These are phyloP conservation scores for Anastatus disparis DNA, from an alignment of 1,140 invertebrate species.

Conservation along the genomic window DNA sequence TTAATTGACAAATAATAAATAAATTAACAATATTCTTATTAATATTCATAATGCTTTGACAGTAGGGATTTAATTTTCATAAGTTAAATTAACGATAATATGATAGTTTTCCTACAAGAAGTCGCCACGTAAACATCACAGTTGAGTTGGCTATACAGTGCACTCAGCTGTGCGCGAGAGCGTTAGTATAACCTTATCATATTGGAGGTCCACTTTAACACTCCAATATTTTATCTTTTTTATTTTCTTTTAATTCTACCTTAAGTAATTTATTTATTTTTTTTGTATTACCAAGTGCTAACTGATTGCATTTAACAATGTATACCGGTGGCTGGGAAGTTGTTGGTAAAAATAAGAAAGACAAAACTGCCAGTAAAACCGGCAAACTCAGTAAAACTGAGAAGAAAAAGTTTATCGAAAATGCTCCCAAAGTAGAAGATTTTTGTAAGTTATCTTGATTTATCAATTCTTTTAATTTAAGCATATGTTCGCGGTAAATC, in stretches of 20 bases:
- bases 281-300: background rate
- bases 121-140: no score
- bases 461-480: background rate
- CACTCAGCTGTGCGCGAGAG: conserved; percentile 23
- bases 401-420: conserved; percentile 70
- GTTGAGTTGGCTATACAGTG: no score
- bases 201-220: background rate
- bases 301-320: conserved; percentile 63
- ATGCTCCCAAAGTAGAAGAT: conserved; percentile 73
- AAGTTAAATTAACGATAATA: no score
- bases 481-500: background rate
- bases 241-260: no score
- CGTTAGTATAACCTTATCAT: conserved; percentile 6
- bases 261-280: background rate
- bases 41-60: no score
- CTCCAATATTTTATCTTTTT: conserved; percentile 5
- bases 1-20: no score
- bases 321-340: conserved; percentile 80
- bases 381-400: conserved; percentile 70
- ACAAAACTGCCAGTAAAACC: conserved; percentile 68
- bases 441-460: conserved; percentile 66
- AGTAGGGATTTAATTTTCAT: no score
- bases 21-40: no score
- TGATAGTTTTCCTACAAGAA: no score
- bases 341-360: conserved; percentile 78